Percentiles rank a stretch among this genome's conserved stretches.
Conservation (phyloP, 2,113 vertebrate genomes). For the Rostratula benghalensis region DNA sequence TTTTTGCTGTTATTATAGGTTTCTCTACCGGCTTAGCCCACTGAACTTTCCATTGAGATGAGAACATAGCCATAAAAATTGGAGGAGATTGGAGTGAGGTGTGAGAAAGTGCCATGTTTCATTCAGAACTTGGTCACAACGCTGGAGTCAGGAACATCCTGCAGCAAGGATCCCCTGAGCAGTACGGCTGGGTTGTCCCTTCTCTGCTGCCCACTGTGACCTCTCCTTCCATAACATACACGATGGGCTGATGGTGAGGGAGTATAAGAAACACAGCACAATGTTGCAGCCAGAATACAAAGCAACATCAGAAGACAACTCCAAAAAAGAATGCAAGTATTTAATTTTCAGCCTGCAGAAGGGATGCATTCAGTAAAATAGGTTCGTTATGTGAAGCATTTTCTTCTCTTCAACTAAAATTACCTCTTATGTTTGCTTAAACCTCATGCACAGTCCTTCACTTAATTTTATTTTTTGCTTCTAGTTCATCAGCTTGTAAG, state of each 20-base stretch:
- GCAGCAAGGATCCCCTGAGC: neutral
- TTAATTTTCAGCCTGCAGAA: neutral
- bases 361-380: neutral
- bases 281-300: rapidly evolving
- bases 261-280: neutral
- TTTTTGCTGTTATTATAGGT: neutral
- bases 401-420: neutral
- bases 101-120: rapidly evolving
- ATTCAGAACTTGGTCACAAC: rapidly evolving
- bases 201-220: neutral
- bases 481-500: neutral
- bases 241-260: neutral
- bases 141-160: rapidly evolving
- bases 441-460: neutral
- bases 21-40: neutral
- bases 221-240: rapidly evolving
- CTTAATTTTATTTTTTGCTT: neutral
- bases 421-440: neutral
- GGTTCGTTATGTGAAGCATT: neutral
- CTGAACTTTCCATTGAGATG: neutral
- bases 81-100: neutral
- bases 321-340: neutral
- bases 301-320: neutral
- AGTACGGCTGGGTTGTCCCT: rapidly evolving
- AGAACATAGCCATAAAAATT: rapidly evolving